Evolutionary conservation across 2,888 invertebrate species (phyloP).

Genomic region (Apamea crenata): DNA sequence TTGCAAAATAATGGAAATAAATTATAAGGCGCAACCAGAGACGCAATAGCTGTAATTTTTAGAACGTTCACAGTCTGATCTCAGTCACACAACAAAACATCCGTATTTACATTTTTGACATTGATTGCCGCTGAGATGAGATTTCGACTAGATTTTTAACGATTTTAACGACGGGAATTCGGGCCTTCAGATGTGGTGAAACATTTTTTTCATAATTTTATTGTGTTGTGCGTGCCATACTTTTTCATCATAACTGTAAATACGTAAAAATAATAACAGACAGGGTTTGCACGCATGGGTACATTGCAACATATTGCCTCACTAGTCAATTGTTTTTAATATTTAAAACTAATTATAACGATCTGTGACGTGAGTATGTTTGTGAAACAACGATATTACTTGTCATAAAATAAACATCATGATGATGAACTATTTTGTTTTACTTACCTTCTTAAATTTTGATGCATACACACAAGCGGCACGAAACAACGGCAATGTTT

Average conservation of each 20-base stretch:
- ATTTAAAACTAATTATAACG: constrained; percentile 61
- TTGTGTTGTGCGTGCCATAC: constrained; percentile 65
- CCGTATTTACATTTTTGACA: not conserved
- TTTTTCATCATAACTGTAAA: constrained; percentile 41
- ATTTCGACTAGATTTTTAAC: too few species aligned
- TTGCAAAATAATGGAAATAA: not conserved
- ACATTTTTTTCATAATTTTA: not conserved
- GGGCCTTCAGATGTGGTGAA: constrained; percentile 6
- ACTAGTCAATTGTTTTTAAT: constrained; percentile 79
- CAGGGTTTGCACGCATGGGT: constrained; percentile 69
- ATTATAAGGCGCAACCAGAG: not conserved
- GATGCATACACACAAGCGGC: not conserved
- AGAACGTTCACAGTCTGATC: too few species aligned
- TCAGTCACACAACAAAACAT: not conserved
- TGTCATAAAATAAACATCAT: constrained; percentile 59
- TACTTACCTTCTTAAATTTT: not conserved
- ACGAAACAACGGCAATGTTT: too few species aligned
- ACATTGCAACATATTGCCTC: constrained; percentile 70
- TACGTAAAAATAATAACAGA: constrained; percentile 60
- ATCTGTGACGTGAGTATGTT: constrained; percentile 53
- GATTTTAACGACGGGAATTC: not conserved
- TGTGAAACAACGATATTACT: constrained; percentile 59
- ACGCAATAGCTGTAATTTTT: too few species aligned
- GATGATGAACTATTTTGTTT: constrained; percentile 25
- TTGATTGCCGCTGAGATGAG: not conserved